A percentile compares a stretch with the other conserved stretches of the same genome.
phyloP scores from a whole-genome alignment of 1,140 invertebrate genomes.

The Drosophila carrolli region DNA sequence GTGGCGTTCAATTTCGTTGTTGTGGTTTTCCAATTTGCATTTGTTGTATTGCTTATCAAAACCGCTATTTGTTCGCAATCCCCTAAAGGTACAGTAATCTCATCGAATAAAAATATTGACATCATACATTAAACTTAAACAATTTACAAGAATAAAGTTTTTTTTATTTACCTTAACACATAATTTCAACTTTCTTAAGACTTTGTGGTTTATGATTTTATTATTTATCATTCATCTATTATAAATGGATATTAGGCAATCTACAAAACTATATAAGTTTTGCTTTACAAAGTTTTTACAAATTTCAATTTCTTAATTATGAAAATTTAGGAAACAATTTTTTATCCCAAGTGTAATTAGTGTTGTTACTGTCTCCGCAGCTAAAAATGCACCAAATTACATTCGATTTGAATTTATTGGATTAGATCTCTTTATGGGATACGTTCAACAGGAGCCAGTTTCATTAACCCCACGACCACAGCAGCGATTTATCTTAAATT shows the following conservation, averaged over 20 bases:
- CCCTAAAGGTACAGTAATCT: conserved; percentile 23
- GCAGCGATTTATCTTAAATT: conserved; percentile 44
- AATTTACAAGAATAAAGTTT: too few species aligned
- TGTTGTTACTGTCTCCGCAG: not conserved
- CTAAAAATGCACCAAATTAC: not conserved
- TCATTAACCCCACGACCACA: conserved; percentile 44
- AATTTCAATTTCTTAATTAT: too few species aligned
- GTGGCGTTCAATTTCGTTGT: conserved; percentile 42
- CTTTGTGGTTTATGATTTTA: too few species aligned
- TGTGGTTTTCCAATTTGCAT: conserved; percentile 41
- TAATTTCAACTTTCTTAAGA: too few species aligned
- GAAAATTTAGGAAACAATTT: too few species aligned
- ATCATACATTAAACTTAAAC: too few species aligned
- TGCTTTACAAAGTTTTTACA: too few species aligned
- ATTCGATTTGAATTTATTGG: conserved; percentile 2
- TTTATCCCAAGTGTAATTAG: not conserved
- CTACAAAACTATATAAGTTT: too few species aligned
- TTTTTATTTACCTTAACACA: too few species aligned
- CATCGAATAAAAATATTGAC: too few species aligned
- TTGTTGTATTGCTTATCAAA: conserved; percentile 40
- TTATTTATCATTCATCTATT: too few species aligned
- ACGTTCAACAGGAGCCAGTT: conserved; percentile 17
- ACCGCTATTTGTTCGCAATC: conserved; percentile 30
- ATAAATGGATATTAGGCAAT: too few species aligned
- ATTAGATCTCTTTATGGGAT: conserved; percentile 3